These are phyloP conservation scores for Gymnosoma rotundatum DNA, from an alignment of 2,888 invertebrate species.

Conservation along the genomic window DNA sequence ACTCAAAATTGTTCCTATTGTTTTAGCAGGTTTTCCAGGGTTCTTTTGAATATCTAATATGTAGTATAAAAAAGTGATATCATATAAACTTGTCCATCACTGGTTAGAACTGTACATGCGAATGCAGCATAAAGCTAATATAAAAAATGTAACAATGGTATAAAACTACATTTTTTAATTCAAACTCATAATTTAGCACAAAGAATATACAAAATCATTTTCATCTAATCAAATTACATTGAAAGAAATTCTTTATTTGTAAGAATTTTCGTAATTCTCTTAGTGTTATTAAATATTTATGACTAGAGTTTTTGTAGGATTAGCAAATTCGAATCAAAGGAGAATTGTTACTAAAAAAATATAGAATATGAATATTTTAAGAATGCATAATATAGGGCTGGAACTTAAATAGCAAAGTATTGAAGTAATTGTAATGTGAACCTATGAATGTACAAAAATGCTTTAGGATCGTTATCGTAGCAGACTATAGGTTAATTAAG, in stretches of 20 bases:
- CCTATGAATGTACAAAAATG: too few relatives aligned
- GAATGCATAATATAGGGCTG: too few relatives aligned
- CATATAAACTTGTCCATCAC: too few relatives aligned
- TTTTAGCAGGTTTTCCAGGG: too few relatives aligned
- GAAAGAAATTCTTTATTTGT: not conserved
- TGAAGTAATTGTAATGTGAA: too few relatives aligned
- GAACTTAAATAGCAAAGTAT: too few relatives aligned
- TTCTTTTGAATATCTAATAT: too few relatives aligned
- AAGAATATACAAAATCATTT: constrained; percentile 12
- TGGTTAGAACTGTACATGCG: not conserved
- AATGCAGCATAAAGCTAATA: not conserved
- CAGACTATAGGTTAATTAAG: too few relatives aligned
- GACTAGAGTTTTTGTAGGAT: not conserved
- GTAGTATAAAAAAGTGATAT: too few relatives aligned
- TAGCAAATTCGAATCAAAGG: not conserved
- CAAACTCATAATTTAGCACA: not conserved
- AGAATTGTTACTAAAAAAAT: not conserved
- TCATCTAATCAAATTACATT: constrained; percentile 18
- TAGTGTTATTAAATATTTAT: constrained; percentile 17
- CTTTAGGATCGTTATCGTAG: too few relatives aligned
- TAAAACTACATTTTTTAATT: constrained; percentile 24
- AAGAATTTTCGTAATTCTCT: not conserved
- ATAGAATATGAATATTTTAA: too few relatives aligned
- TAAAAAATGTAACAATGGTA: constrained; percentile 28
- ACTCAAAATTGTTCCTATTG: too few relatives aligned